These are phyloP conservation scores for Coelogynopora nodosa DNA, from an alignment of 2,888 invertebrate genomes.

Conservation along the genomic window DNA sequence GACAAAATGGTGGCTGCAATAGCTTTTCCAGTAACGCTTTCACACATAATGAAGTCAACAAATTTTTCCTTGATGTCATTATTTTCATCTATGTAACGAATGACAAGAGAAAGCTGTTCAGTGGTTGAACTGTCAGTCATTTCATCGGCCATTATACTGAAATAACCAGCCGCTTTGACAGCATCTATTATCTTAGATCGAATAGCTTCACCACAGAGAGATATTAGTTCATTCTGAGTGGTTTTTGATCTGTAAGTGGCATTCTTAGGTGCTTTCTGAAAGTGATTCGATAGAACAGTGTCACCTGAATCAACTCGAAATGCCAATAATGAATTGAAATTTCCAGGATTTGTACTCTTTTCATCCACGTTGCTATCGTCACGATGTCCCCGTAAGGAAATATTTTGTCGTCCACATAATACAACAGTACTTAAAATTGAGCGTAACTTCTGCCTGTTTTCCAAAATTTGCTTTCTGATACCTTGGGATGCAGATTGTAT, in stretches of 20 bases:
- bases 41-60: background rate
- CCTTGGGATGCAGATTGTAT: no score
- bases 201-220: background rate
- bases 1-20: background rate
- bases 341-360: background rate
- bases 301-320: background rate
- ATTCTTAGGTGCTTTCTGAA: background rate
- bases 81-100: background rate
- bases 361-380: background rate
- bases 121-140: background rate
- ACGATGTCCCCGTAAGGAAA: background rate
- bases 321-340: background rate
- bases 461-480: no score
- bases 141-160: background rate
- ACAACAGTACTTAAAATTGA: no score
- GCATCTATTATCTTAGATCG: background rate
- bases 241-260: background rate
- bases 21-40: background rate
- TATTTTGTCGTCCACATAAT: background rate
- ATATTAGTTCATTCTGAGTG: background rate
- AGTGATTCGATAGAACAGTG: background rate
- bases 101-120: background rate
- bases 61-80: background rate
- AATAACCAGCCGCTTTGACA: background rate
- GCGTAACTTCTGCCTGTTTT: no score